phyloP scores from a whole-genome alignment of 2,888 invertebrate genomes.

The Eurytoma californica region DNA sequence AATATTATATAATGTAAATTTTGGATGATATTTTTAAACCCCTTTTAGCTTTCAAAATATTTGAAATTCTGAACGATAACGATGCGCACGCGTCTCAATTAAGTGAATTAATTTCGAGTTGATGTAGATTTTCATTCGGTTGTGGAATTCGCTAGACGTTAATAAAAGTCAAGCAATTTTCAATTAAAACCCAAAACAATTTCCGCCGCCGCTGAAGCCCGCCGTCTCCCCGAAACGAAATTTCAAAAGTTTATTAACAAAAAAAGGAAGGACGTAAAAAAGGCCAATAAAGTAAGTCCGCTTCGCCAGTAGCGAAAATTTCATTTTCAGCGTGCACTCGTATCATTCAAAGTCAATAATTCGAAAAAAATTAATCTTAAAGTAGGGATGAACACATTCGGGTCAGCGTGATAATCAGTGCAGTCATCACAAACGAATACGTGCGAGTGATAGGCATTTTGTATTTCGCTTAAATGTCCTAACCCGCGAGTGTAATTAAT shows the following conservation, averaged over 20 bases:
- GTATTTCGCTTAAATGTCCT: constrained; percentile 49
- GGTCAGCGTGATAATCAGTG: constrained; percentile 2
- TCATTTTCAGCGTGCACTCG: background rate
- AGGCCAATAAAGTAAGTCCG: background rate
- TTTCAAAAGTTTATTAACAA: constrained; percentile 32
- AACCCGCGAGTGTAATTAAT: constrained; percentile 48
- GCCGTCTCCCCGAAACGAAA: background rate
- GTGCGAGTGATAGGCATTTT: background rate
- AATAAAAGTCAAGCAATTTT: constrained; percentile 56
- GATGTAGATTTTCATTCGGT: constrained; percentile 55
- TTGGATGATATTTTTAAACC: constrained; percentile 51
- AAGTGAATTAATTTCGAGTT: constrained; percentile 57
- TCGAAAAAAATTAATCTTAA: too few species aligned
- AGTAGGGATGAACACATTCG: too few species aligned
- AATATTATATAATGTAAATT: constrained; percentile 40
- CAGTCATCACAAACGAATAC: constrained; percentile 22
- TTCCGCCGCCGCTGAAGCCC: background rate
- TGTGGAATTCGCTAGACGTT: constrained; percentile 47
- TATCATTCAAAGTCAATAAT: background rate
- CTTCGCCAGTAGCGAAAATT: background rate
- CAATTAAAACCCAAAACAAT: constrained; percentile 48
- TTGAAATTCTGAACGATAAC: constrained; percentile 43
- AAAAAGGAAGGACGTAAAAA: background rate
- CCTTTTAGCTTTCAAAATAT: constrained; percentile 28
- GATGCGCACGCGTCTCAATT: constrained; percentile 54